Evolutionary conservation across 2,888 invertebrate species (phyloP), one percentile per base, ranked within the genome.

Genomic region (Pollenia griseotomentosa): DNA sequence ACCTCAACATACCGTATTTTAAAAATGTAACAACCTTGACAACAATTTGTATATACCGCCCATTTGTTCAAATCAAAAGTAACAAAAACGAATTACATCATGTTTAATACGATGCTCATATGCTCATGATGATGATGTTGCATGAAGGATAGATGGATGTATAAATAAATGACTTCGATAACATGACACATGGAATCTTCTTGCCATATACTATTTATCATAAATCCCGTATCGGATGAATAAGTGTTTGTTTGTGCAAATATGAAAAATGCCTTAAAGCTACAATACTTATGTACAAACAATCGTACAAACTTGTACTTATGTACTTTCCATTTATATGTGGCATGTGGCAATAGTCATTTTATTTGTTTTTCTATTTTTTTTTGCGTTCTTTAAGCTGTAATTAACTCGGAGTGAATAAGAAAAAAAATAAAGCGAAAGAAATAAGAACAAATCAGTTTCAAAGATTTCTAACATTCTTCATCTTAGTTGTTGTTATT

Each of bases 381-480:
- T 51, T 40, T 14, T 42, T 57, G n/a, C 2, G 10, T n/a, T 40
- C 46, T 46, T 81, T 59, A 61, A 68, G 48, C 57, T 83, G 73
- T 59, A 83, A 83, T 83, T 83, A 83, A 83, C 57, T 48, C 42
- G 23, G 19, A 48, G 33, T 16, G 48, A 53, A 73, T 12, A 16
- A 66, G 2, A 55, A 42, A 77, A n/a, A 33, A 23, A 23, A 19
- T 8, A 55, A 71, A 19, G 14, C 23, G 10, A 42, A 66, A 33
- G 33, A 19, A 73, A 73, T 55, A 73, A 65, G 48, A 48, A 81
- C 68, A 83, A 83, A 61, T 65, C 51, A 10, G 46, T 77, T 46
- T 70, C 61, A 70, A 77, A 77, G 75, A 55, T 77, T 77, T 83
- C 68, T 33, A 75, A 82, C 44, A 83, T 55, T 75, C 77, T 6